Conservation (phyloP, 35 echinoderm and acorn worm genomes). For the Apostichopus parvimensis region DNA sequence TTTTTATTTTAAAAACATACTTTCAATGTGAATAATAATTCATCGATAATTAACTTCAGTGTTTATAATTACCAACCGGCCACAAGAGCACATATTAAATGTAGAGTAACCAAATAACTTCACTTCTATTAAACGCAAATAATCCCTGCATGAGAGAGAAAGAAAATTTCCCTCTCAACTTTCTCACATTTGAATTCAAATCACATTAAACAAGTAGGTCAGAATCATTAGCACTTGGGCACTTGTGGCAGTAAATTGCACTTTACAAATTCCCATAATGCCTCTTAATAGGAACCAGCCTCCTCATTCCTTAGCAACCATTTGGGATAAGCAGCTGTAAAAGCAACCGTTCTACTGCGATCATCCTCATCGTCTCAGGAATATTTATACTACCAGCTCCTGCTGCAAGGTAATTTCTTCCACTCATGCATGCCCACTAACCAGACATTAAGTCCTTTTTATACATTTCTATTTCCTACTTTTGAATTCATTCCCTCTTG, state of each 20-base stretch:
- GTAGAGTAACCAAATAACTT: too few relatives aligned
- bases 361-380: not conserved
- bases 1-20: too few relatives aligned
- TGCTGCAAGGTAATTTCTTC: not conserved
- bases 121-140: too few relatives aligned
- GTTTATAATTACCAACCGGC: too few relatives aligned
- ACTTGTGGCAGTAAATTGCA: not conserved
- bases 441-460: not conserved
- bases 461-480: not conserved
- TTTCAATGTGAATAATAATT: too few relatives aligned
- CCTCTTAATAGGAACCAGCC: not conserved
- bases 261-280: not conserved
- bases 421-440: not conserved
- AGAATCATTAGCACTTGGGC: not conserved
- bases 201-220: not conserved
- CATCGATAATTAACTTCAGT: too few relatives aligned
- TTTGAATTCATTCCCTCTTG: not conserved
- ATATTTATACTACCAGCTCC: not conserved
- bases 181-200: too few relatives aligned
- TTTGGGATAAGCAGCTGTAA: not conserved
- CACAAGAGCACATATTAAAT: too few relatives aligned
- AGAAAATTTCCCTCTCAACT: too few relatives aligned
- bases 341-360: not conserved
- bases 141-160: too few relatives aligned
- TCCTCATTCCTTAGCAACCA: not conserved